Conservation (phyloP, 1,140 invertebrate genomes). For the Carposina sasakii region DNA sequence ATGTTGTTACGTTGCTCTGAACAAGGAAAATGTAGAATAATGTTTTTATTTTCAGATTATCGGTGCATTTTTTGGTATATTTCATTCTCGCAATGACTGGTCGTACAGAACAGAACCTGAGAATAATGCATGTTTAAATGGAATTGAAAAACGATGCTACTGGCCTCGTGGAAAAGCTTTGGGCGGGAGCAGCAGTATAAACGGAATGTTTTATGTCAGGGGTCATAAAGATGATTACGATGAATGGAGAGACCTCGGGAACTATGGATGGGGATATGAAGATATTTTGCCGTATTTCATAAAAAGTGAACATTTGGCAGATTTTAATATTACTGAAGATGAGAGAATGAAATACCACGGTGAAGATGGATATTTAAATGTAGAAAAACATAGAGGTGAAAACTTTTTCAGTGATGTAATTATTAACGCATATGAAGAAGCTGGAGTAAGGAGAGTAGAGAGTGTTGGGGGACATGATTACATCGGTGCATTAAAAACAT, state of each 20-base stretch:
- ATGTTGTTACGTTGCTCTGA: too few relatives aligned
- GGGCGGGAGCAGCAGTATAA: conserved; percentile 81
- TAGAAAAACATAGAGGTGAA: conserved; percentile 5
- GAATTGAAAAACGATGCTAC: conserved; percentile 48
- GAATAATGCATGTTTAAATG: conserved; percentile 61
- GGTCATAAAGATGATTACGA: conserved; percentile 82
- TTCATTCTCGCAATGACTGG: too few relatives aligned
- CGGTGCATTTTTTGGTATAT: too few relatives aligned
- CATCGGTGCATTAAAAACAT: conserved; percentile 1
- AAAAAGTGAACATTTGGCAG: conserved; percentile 9
- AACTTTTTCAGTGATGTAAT: conserved; percentile 7
- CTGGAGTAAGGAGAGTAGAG: neutral
- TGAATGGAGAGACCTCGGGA: conserved; percentile 74
- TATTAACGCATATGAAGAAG: conserved; percentile 10
- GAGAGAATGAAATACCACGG: conserved; percentile 3
- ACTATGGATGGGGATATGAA: conserved; percentile 84
- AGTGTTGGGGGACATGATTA: conserved; percentile 1
- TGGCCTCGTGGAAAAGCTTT: conserved; percentile 70
- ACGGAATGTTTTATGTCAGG: conserved; percentile 84
- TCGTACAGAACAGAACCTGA: conserved; percentile 75
- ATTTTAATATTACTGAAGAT: neutral
- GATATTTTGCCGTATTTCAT: conserved; percentile 59
- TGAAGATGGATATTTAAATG: conserved; percentile 4
- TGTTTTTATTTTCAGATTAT: too few relatives aligned
- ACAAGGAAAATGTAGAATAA: too few relatives aligned